phyloP scores from a whole-genome alignment of 1,140 invertebrate species.

The Drosophila lowei region DNA sequence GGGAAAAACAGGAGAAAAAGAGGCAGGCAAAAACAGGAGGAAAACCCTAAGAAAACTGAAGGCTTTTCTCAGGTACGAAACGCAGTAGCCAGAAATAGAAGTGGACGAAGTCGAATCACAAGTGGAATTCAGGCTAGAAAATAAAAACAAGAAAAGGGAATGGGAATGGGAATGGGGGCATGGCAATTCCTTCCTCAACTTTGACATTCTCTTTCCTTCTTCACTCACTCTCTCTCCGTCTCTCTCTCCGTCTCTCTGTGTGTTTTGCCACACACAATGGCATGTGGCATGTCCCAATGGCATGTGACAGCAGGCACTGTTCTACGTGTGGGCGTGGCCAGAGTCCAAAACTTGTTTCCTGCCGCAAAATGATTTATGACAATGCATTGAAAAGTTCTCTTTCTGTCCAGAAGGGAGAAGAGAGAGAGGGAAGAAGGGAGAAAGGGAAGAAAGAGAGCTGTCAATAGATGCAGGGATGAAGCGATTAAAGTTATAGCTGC shows the following conservation, averaged over 20 bases:
- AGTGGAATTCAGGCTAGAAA: neutral
- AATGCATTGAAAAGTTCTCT: slow-evolving; percentile 66
- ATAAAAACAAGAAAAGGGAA: neutral
- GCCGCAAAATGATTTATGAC: slow-evolving; percentile 78
- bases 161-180: neutral
- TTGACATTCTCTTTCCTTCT: slow-evolving; percentile 55
- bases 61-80: slow-evolving; percentile 30
- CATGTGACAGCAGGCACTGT: slow-evolving; percentile 45
- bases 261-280: slow-evolving; percentile 28
- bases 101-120: slow-evolving; percentile 24
- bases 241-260: slow-evolving; percentile 3
- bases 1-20: neutral
- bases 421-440: neutral
- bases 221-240: slow-evolving; percentile 1
- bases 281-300: slow-evolving; percentile 44
- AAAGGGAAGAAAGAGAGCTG: neutral
- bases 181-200: slow-evolving; percentile 43
- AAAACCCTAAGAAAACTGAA: slow-evolving; percentile 8
- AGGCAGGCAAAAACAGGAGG: neutral
- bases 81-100: slow-evolving; percentile 18
- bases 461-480: neutral
- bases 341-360: slow-evolving; percentile 58
- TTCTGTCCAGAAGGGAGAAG: slow-evolving; percentile 40
- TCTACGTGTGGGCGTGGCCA: slow-evolving; percentile 48
- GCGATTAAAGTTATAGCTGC: slow-evolving; percentile 4